Conservation (phyloP, 2,888 invertebrate genomes). For the Piscicola geometra region DNA sequence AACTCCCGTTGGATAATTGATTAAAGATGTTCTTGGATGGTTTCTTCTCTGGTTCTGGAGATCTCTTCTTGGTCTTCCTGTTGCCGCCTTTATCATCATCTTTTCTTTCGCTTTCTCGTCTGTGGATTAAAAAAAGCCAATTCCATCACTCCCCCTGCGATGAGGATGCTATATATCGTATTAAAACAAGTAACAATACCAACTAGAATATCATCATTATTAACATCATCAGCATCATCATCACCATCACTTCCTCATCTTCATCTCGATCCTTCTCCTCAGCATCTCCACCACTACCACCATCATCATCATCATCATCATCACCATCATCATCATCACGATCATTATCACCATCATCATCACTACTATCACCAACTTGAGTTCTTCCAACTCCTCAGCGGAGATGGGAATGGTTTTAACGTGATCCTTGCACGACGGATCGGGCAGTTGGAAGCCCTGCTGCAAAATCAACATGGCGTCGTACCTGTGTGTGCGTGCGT, state of each 20-base stretch:
- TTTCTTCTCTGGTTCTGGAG: not conserved
- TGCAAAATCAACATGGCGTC: conserved; percentile 53
- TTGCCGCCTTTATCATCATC: not conserved
- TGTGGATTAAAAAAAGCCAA: too few species aligned
- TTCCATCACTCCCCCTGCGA: too few species aligned
- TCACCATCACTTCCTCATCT: conserved; percentile 10
- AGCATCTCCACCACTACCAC: not conserved
- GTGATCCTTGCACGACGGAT: conserved; percentile 42
- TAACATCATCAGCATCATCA: conserved; percentile 6
- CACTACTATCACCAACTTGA: not conserved
- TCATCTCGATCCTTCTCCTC: conserved; percentile 14
- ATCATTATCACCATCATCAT: conserved; percentile 23
- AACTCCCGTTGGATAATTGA: not conserved
- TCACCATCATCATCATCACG: not conserved
- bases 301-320: conserved; percentile 13
- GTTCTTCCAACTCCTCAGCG: not conserved
- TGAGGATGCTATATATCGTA: too few species aligned
- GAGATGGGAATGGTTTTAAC: not conserved
- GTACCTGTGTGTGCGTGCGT: conserved; percentile 26
- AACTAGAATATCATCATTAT: conserved; percentile 19
- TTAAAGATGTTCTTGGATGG: not conserved
- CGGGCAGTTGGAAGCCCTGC: conserved; percentile 50
- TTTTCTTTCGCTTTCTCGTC: not conserved
- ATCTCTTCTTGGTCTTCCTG: not conserved
- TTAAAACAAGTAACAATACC: too few species aligned